Conservation (phyloP, 2,888 invertebrate species). For the Tinea pellionella region DNA sequence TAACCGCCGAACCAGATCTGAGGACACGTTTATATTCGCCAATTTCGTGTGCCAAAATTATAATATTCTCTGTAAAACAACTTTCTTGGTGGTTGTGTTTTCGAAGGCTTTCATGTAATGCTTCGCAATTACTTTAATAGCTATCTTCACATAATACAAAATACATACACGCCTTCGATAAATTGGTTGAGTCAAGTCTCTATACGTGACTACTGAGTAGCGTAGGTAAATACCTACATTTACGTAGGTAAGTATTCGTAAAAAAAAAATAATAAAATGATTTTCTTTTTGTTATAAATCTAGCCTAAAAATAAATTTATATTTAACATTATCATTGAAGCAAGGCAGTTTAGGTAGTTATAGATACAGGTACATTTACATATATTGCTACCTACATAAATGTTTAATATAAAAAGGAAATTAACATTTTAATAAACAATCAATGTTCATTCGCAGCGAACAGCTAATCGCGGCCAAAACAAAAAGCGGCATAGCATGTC, state of each 20-base stretch:
- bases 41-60: slow-evolving; percentile 40
- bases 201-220: not conserved
- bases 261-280: too few species aligned
- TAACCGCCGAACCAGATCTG: not conserved
- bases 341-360: too few species aligned
- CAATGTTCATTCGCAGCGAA: slow-evolving; percentile 6
- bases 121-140: slow-evolving; percentile 51
- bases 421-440: slow-evolving; percentile 13
- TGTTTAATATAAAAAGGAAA: not conserved
- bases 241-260: too few species aligned
- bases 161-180: slow-evolving; percentile 13
- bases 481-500: slow-evolving; percentile 7
- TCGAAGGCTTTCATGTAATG: slow-evolving; percentile 34
- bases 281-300: too few species aligned
- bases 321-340: too few species aligned
- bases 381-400: too few species aligned
- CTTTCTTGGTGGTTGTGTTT: slow-evolving; percentile 27
- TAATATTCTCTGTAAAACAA: slow-evolving; percentile 40
- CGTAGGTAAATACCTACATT: too few species aligned
- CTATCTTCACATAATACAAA: slow-evolving; percentile 33
- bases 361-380: too few species aligned
- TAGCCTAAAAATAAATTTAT: too few species aligned
- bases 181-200: slow-evolving; percentile 2
- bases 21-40: slow-evolving; percentile 20
- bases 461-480: slow-evolving; percentile 2